These are phyloP conservation scores for Eupsilia transversa DNA, from an alignment of 2,888 invertebrate genomes.

Conservation along the genomic window DNA sequence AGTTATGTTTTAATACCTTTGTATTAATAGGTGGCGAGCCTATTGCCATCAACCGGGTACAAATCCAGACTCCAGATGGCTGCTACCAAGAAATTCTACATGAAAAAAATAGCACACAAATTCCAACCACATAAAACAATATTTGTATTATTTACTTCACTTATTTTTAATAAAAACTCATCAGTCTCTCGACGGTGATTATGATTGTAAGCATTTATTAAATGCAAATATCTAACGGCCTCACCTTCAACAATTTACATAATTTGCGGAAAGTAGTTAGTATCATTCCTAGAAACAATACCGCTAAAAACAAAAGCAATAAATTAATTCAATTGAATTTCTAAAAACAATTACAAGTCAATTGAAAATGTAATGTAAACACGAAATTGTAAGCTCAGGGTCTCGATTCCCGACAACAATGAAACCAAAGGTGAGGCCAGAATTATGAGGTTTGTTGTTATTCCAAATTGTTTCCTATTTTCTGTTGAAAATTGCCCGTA, in stretches of 20 bases:
- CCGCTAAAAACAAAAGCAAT: slow-evolving; percentile 51
- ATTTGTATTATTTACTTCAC: not conserved
- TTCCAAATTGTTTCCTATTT: slow-evolving; percentile 87
- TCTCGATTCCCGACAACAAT: slow-evolving; percentile 72
- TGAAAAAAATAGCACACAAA: too few relatives aligned
- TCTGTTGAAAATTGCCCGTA: slow-evolving; percentile 77
- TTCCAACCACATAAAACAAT: too few relatives aligned
- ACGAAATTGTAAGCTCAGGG: slow-evolving; percentile 64
- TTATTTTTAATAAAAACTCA: not conserved
- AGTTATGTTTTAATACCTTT: too few relatives aligned
- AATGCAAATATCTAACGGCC: slow-evolving; percentile 39
- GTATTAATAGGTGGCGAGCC: too few relatives aligned
- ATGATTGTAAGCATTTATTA: slow-evolving; percentile 40
- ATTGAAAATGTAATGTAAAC: slow-evolving; percentile 56
- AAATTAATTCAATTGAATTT: slow-evolving; percentile 63
- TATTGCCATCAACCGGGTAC: too few relatives aligned
- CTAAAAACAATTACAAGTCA: slow-evolving; percentile 66
- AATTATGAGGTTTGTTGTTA: slow-evolving; percentile 88
- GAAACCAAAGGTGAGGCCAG: slow-evolving; percentile 77
- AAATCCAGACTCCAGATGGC: too few relatives aligned
- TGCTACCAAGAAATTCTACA: too few relatives aligned
- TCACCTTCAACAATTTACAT: slow-evolving; percentile 47
- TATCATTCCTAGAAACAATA: slow-evolving; percentile 51
- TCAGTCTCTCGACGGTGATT: slow-evolving; percentile 13
- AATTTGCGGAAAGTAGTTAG: slow-evolving; percentile 51